Percentiles rank a stretch among this genome's conserved stretches.
Evolutionary conservation across 2,797 vertebrate species (phyloP).

Genomic region (Cossypha niveicapilla): DNA sequence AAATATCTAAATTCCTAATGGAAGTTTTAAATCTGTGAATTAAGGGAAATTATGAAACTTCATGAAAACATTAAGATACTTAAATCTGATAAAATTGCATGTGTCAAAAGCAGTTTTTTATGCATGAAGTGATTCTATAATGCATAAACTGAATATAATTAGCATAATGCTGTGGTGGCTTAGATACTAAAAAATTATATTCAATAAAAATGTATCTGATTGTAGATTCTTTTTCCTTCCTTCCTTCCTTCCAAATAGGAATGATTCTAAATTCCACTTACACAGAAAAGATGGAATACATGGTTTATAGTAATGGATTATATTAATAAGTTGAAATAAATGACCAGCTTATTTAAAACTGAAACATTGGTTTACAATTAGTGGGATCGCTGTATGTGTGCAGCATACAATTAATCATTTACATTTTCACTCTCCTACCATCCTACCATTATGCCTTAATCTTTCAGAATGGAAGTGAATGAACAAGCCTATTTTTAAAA

Average conservation of each 20-base stretch:
- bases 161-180: background rate
- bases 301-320: background rate
- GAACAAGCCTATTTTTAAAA: background rate
- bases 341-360: background rate
- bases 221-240: background rate
- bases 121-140: accelerated
- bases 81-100: background rate
- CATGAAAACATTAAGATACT: background rate
- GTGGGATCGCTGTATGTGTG: background rate
- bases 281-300: background rate
- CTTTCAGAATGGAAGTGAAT: background rate
- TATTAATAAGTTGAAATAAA: background rate
- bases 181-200: background rate
- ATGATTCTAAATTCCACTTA: background rate
- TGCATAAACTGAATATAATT: background rate
- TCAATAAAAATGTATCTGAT: background rate
- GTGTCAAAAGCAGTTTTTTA: background rate
- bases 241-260: background rate
- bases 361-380: background rate
- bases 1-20: background rate
- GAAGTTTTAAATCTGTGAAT: background rate
- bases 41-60: background rate
- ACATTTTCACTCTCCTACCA: background rate
- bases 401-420: background rate
- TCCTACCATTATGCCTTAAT: background rate